phyloP scores from a whole-genome alignment of 2,797 vertebrate species.

The Falco concolor region DNA sequence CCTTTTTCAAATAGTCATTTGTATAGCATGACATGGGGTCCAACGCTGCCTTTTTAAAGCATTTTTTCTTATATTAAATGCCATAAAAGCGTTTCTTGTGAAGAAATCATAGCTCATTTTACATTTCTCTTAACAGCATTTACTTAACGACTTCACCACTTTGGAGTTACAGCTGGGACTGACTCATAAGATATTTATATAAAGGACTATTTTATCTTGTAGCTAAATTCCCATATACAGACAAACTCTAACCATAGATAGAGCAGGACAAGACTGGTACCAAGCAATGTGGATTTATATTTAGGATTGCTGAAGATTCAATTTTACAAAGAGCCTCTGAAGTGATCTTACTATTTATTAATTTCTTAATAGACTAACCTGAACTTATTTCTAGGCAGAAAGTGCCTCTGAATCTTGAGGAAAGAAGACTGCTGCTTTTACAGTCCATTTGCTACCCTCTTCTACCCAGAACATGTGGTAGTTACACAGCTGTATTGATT shows the following conservation, averaged over 20 bases:
- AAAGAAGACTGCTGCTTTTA: neutral
- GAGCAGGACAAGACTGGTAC: constrained; percentile 41
- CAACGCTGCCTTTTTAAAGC: neutral
- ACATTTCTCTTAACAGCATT: constrained; percentile 59
- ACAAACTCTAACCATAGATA: constrained; percentile 46
- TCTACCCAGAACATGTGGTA: neutral
- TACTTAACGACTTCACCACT: constrained; percentile 57
- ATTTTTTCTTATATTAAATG: constrained; percentile 21
- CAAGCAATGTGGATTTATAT: constrained; percentile 48
- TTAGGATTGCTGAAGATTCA: constrained; percentile 56
- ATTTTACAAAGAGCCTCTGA: constrained; percentile 28
- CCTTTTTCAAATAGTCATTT: constrained; percentile 16
- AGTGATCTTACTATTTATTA: constrained; percentile 23
- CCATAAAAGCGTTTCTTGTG: constrained; percentile 56
- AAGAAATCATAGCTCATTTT: constrained; percentile 55
- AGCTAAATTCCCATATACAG: constrained; percentile 65
- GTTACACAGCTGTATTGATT: neutral
- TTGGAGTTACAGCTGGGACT: constrained; percentile 63
- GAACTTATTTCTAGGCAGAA: constrained; percentile 13
- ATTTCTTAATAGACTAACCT: constrained; percentile 35
- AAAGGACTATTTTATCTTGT: constrained; percentile 62
- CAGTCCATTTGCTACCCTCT: neutral
- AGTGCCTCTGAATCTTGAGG: neutral
- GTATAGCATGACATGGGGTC: neutral
- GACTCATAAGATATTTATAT: constrained; percentile 71